These are phyloP conservation scores for Strigamia crassipes DNA, from an alignment of 2,888 invertebrate genomes.

Conservation along the genomic window DNA sequence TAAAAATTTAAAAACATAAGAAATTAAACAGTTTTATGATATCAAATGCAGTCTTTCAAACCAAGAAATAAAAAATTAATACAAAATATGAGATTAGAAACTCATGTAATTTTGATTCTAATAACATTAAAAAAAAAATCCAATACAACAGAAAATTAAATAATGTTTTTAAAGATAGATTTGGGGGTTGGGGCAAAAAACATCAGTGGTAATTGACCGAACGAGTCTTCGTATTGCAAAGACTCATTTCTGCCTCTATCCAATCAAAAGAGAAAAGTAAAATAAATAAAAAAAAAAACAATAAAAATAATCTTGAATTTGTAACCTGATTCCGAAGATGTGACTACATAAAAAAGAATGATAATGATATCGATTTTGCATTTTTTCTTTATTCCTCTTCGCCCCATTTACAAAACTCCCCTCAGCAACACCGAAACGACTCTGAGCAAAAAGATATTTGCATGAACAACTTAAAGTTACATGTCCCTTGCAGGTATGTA, in stretches of 20 bases:
- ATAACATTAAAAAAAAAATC: neutral
- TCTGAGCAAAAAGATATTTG: slow-evolving; percentile 38
- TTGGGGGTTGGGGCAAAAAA: neutral
- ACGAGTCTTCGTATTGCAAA: neutral
- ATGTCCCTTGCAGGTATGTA: slow-evolving; percentile 35
- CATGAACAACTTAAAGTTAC: slow-evolving; percentile 42
- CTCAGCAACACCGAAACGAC: slow-evolving; percentile 40
- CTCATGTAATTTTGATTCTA: slow-evolving; percentile 1
- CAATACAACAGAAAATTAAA: neutral
- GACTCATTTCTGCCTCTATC: slow-evolving; percentile 8
- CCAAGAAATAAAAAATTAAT: neutral
- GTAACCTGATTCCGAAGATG: slow-evolving; percentile 42
- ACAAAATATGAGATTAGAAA: neutral
- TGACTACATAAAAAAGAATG: slow-evolving; percentile 41
- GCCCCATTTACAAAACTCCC: slow-evolving; percentile 41
- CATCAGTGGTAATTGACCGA: neutral
- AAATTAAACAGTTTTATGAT: slow-evolving; percentile 25
- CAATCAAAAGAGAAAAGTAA: neutral
- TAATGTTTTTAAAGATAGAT: neutral
- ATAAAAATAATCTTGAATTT: slow-evolving; percentile 40
- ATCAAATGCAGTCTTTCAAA: neutral
- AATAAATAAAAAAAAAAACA: neutral
- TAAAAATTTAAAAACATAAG: neutral
- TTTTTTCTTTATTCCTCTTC: slow-evolving; percentile 31
- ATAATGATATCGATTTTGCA: slow-evolving; percentile 37